phyloP scores from a whole-genome alignment of 2,797 vertebrate species.

The Pipistrellus kuhlii region DNA sequence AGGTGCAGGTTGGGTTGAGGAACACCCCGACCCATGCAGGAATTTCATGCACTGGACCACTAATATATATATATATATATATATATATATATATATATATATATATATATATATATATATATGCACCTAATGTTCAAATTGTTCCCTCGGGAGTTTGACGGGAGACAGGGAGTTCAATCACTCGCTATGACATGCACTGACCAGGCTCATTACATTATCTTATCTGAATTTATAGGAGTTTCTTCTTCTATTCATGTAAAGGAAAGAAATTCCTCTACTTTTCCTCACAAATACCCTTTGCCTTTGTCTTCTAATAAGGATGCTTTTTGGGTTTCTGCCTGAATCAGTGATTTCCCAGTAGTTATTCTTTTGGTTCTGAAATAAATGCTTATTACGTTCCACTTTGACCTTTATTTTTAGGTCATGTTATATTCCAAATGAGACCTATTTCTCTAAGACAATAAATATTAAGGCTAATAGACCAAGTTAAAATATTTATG shows the following conservation, averaged over 20 bases:
- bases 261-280: neutral
- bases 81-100: too few relatives aligned
- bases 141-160: too few relatives aligned
- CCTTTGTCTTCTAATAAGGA: neutral
- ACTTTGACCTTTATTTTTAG: neutral
- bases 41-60: too few relatives aligned
- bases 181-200: neutral
- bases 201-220: neutral
- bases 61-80: too few relatives aligned
- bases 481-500: conserved; percentile 6
- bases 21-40: too few relatives aligned
- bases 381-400: neutral
- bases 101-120: too few relatives aligned
- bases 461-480: conserved; percentile 14
- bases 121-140: too few relatives aligned
- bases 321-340: neutral
- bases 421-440: neutral
- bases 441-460: conserved; percentile 4
- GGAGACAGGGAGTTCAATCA: too few relatives aligned
- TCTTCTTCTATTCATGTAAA: neutral
- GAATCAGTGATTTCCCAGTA: neutral
- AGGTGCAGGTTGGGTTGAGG: too few relatives aligned
- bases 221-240: neutral
- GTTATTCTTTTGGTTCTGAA: neutral
- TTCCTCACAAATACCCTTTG: neutral